These are phyloP conservation scores for Aurelia sp. DNA, from an alignment of 30 jellyfish, hydroid and myxozoan genomes.

Conservation along the genomic window DNA sequence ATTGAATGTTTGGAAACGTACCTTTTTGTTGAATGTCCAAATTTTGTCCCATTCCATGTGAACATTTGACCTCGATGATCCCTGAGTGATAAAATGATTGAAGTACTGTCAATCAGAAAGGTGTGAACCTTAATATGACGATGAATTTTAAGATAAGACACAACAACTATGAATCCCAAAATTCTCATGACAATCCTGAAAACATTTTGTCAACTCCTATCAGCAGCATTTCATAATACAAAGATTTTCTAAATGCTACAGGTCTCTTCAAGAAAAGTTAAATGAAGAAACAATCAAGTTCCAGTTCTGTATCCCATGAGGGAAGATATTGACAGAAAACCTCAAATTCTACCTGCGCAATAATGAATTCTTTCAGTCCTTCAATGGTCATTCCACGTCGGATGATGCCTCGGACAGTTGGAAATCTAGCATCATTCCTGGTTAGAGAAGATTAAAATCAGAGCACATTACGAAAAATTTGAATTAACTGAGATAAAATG, in stretches of 20 bases:
- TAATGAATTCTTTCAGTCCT: conserved; percentile 93
- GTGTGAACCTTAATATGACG: no score
- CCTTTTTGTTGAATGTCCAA: conserved; percentile 97
- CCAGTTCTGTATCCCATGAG: no score
- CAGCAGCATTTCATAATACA: no score
- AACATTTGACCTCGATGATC: conserved; percentile 93
- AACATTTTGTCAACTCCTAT: no score
- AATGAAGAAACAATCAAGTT: no score
- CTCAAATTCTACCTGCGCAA: conserved; percentile 80
- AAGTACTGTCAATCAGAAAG: no score
- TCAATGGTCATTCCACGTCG: conserved; percentile 96
- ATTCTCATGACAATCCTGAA: no score
- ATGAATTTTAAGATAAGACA: no score
- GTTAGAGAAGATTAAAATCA: background rate
- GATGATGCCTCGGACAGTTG: conserved; percentile 94
- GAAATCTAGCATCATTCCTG: conserved; percentile 96
- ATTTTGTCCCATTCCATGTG: conserved; percentile 99
- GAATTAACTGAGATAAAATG: background rate
- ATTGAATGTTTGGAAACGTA: background rate
- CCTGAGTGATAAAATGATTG: conserved; percentile 57
- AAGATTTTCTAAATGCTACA: no score
- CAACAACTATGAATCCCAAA: no score
- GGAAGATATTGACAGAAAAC: no score
- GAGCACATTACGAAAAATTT: background rate
- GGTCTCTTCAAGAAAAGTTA: no score